Base-by-base conservation (phyloP, 2,888 invertebrate genomes). In the Drosophila prolongata region DNA sequence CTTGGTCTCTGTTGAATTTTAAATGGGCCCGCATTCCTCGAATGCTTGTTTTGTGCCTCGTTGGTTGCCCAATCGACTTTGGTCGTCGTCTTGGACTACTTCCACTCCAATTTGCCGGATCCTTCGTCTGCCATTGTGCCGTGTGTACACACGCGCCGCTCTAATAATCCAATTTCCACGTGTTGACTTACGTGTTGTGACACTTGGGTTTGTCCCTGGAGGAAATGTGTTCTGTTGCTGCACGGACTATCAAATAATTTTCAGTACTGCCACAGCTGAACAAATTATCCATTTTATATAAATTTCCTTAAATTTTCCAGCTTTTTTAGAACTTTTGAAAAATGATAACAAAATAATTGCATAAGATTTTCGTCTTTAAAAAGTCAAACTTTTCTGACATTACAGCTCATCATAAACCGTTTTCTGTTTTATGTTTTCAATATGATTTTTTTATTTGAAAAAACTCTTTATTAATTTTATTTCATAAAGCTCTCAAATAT, bases 101-200 rank as follows among this genome's bases (percentile, higher is more conserved):
- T 58, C 30, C 35, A 53, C 58, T 64, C 47, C 49, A 46, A 72
- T 72, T 68, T 69, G 64, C 56, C 75, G 53, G 37, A 46, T 65
- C 44, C 58, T 30, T 53, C 40, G 52, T 50, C 66, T 66, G 43
- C 37, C 54, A 54, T 71, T 49, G 58, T 53, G 37, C 58, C 16
- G 6, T 52, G 58, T 53, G 40, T 40, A 52, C 46, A 24, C 72
- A 58, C 68, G 34, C 64, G 42, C 54, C 58, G 55, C 52, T 65
- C 52, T 55, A 75, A 68, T 76, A 76, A 72, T 76, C 67, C 56
- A 74, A 80, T 80, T 70, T 80, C 47, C 47, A 60, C 58, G 47
- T 53, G 74, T 55, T 77, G 77, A 79, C 72, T 84, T 70, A 70
- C 70, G 60, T 74, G 64, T 75, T 65, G 53, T 59, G 73, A 78